Conservation (phyloP, 2,797 vertebrate genomes). For the Semaprochilodus insignis region DNA sequence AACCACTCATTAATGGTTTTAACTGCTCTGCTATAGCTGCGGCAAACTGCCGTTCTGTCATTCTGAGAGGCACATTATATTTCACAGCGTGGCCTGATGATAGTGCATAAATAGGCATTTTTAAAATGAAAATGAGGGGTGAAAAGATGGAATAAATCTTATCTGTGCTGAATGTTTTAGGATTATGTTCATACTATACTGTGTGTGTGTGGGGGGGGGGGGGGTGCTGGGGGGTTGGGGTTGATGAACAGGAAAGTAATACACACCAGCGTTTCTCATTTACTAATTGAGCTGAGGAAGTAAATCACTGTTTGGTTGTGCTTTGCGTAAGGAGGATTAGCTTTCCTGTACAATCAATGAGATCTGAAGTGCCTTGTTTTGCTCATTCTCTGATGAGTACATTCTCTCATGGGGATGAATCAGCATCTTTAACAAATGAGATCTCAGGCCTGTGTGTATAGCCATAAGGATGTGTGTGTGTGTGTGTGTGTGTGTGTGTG, state of each 20-base stretch:
- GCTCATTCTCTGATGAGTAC: slow-evolving; percentile 58
- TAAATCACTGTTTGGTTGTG: slow-evolving; percentile 74
- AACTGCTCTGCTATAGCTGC: slow-evolving; percentile 43
- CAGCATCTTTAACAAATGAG: slow-evolving; percentile 59
- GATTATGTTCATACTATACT: not conserved
- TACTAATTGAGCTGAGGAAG: slow-evolving; percentile 80
- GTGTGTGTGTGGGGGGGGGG: not conserved
- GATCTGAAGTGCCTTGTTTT: slow-evolving; percentile 59
- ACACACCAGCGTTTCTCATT: slow-evolving; percentile 69
- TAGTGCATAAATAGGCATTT: not conserved
- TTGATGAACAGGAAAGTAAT: slow-evolving; percentile 45
- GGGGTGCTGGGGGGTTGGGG: not conserved
- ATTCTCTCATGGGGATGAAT: slow-evolving; percentile 54
- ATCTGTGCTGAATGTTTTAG: not conserved
- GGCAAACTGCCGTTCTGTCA: not conserved
- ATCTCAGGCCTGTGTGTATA: slow-evolving; percentile 21
- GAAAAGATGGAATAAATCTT: not conserved
- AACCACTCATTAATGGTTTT: slow-evolving; percentile 71
- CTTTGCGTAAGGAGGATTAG: slow-evolving; percentile 65
- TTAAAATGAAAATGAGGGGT: slow-evolving; percentile 1
- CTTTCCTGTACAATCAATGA: slow-evolving; percentile 74
- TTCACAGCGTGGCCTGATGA: not conserved
- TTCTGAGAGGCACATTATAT: not conserved
- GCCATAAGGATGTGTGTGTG: slow-evolving; percentile 10
- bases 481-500: slow-evolving; percentile 2